A percentile compares a stretch with the other conserved stretches of the same genome.
Conservation (phyloP, 2,113 vertebrate species). For the Embiotoca jacksoni region DNA sequence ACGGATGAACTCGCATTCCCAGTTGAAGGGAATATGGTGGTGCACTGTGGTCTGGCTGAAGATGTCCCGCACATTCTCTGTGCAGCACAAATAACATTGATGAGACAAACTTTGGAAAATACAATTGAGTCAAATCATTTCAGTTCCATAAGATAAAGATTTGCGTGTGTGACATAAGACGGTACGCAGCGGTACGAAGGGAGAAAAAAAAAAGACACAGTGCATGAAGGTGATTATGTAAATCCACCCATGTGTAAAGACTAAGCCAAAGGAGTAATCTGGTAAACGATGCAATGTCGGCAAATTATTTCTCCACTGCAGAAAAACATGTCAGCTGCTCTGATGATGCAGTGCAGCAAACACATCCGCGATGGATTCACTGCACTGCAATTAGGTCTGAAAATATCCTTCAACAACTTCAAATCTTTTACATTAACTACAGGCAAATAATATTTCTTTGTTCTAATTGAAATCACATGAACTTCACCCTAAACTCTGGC, state of each 20-base stretch:
- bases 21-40: slow-evolving; percentile 99
- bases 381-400: too few relatives aligned
- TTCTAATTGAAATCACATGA: background rate
- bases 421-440: too few relatives aligned
- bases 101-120: background rate
- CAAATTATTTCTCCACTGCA: slow-evolving; percentile 23
- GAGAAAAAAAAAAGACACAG: background rate
- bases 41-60: slow-evolving; percentile 96
- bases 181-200: background rate
- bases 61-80: slow-evolving; percentile 97
- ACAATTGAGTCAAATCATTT: background rate
- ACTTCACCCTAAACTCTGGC: background rate
- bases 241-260: slow-evolving; percentile 41
- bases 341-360: background rate
- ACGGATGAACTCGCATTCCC: slow-evolving; percentile 97
- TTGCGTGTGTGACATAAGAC: background rate
- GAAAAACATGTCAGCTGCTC: background rate
- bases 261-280: slow-evolving; percentile 54
- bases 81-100: slow-evolving; percentile 28
- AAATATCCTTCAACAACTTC: too few relatives aligned
- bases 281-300: slow-evolving; percentile 36
- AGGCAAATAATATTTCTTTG: background rate
- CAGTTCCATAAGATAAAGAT: background rate
- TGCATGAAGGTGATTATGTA: slow-evolving; percentile 33
- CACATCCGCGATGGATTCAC: too few relatives aligned